phyloP scores from a whole-genome alignment of 2,113 vertebrate species.

The Raja brachyura region DNA sequence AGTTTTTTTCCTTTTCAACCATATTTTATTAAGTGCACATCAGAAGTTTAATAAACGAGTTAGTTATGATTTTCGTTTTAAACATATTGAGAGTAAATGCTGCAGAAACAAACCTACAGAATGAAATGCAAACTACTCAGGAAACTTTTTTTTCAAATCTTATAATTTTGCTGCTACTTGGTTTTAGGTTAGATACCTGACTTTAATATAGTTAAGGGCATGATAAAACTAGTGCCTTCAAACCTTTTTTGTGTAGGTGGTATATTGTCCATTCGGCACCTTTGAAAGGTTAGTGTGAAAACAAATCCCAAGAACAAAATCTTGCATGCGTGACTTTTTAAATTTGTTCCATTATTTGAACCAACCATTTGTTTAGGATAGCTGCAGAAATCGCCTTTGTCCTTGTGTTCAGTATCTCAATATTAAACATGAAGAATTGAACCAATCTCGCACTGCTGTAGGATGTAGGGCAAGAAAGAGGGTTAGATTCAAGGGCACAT shows the following conservation, averaged over 20 bases:
- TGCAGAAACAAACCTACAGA: background rate
- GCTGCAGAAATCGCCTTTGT: slow-evolving; percentile 40
- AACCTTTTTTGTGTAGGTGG: background rate
- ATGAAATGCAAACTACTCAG: background rate
- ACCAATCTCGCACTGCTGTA: slow-evolving; percentile 38
- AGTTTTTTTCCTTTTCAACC: background rate
- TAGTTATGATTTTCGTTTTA: background rate
- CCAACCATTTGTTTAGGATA: slow-evolving; percentile 9
- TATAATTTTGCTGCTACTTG: background rate
- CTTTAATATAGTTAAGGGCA: background rate
- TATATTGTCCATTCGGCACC: background rate
- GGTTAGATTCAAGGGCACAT: slow-evolving; percentile 79
- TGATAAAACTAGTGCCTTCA: background rate
- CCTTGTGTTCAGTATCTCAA: slow-evolving; percentile 45
- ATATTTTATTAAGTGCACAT: background rate
- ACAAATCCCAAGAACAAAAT: background rate
- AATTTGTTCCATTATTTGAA: slow-evolving; percentile 9
- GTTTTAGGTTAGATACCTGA: background rate
- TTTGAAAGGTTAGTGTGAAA: background rate
- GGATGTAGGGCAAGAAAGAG: slow-evolving; percentile 38
- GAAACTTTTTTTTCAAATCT: background rate
- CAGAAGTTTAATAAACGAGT: background rate
- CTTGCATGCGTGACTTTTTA: slow-evolving; percentile 28
- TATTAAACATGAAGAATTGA: slow-evolving; percentile 41
- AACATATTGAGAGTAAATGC: background rate